phyloP scores from a whole-genome alignment of 2,888 invertebrate species.

The Carcina quercana region DNA sequence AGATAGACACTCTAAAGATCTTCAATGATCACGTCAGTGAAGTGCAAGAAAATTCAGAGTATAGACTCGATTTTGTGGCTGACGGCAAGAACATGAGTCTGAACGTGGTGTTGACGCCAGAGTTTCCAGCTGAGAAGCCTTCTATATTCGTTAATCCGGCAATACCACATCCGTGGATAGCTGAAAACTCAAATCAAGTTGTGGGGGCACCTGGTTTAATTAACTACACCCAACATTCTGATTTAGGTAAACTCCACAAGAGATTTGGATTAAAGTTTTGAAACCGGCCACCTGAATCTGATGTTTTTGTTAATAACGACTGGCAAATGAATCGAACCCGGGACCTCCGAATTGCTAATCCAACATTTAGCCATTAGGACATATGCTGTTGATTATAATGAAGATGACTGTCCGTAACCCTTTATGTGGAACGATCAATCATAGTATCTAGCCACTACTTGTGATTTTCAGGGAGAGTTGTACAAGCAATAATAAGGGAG shows the following conservation, averaged over 20 bases:
- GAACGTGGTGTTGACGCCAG: constrained; percentile 77
- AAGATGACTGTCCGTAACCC: not conserved
- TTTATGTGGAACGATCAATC: not conserved
- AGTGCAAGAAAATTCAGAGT: constrained; percentile 81
- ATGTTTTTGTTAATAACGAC: too few relatives aligned
- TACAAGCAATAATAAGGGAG: constrained; percentile 86
- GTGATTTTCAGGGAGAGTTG: constrained; percentile 87
- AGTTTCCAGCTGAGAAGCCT: constrained; percentile 86
- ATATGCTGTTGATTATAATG: not conserved
- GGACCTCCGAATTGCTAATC: too few relatives aligned
- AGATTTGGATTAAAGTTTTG: not conserved
- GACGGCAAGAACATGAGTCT: constrained; percentile 79
- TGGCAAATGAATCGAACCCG: not conserved
- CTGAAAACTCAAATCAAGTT: constrained; percentile 78
- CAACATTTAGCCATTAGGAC: too few relatives aligned
- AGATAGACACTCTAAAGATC: constrained; percentile 87
- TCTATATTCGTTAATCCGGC: constrained; percentile 78
- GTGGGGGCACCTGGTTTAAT: constrained; percentile 86
- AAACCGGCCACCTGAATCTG: not conserved
- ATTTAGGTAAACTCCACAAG: constrained; percentile 56
- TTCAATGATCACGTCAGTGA: constrained; percentile 88
- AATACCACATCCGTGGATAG: constrained; percentile 83
- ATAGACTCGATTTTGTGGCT: constrained; percentile 80
- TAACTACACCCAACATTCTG: constrained; percentile 86
- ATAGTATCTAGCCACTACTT: not conserved